Base-by-base conservation (phyloP, 2,888 invertebrate genomes). In the Teleiodes luculella region DNA sequence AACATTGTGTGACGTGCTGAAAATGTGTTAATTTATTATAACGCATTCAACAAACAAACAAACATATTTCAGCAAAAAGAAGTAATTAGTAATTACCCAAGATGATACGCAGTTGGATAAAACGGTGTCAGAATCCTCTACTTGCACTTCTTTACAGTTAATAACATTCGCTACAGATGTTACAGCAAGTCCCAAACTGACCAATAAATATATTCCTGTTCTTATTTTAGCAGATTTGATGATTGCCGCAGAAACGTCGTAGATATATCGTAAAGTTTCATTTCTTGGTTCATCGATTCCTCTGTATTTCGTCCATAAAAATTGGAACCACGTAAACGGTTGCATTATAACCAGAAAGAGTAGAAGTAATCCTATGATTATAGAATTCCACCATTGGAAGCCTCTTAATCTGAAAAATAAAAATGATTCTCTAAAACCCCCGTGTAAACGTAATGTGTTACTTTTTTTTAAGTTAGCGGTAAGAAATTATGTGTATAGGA, bases 1-100 rank as follows among this genome's bases (percentile, higher is more conserved):
- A 92, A 49, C 92, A 92, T 79, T 95, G 93, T 1, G 95, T 94
- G 70, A 95, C 94, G 76, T 95, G 95, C 96, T 96, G 86, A 57
- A 91, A 91, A 57, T 61, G 28, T 7, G 20, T n/a, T 28, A 13
- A 28, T 1, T 33, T 16, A 45, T 16, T n/a, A 16, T 10, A 45
- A 18, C 24, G 46, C 35, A 41, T 49, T 36, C 14, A 53, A 72
- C 72, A 4, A 11, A 43, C 28, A 24, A 28, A 43, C 7, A 13
- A 43, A 4, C n/a, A 28, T 1, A 24, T n/a, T n/a, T n/a, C n/a
- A 11, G n/a, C 13, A 13, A 43, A 1, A 13, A 28, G 18, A 36
- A 13, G 3, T 10, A 14, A 41, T 20, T 10, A 61, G 48, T 62
- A 64, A 72, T 85, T 87, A 90, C 90, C 90, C 90, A 90, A 63